Percentiles rank a stretch among this genome's conserved stretches.
These are phyloP conservation scores for Drosophila paranaensis DNA, from an alignment of 2,888 invertebrate genomes.

Conservation along the genomic window DNA sequence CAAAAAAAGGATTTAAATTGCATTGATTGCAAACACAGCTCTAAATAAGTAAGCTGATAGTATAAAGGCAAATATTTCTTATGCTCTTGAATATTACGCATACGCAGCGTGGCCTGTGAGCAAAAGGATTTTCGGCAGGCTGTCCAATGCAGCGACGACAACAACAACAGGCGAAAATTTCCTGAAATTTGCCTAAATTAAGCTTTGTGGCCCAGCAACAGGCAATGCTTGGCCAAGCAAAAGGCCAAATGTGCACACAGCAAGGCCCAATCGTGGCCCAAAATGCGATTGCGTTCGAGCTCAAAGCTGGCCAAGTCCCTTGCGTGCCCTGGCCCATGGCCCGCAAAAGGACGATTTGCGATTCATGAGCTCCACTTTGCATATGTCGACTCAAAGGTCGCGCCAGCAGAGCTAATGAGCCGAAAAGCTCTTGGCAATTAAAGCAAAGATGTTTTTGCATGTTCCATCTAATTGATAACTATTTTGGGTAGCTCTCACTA, in stretches of 20 bases:
- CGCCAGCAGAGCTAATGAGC: not conserved
- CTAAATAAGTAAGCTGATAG: slow-evolving; percentile 3
- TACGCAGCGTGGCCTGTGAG: slow-evolving; percentile 13
- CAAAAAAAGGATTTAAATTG: too few species aligned
- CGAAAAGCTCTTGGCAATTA: too few species aligned
- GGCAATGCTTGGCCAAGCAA: slow-evolving; percentile 27
- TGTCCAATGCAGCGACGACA: slow-evolving; percentile 1
- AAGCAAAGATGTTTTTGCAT: not conserved
- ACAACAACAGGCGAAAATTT: not conserved
- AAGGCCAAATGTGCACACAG: slow-evolving; percentile 19
- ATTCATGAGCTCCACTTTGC: not conserved
- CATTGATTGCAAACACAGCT: not conserved
- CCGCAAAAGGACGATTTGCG: slow-evolving; percentile 4
- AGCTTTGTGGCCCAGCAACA: slow-evolving; percentile 33
- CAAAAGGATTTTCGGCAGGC: not conserved
- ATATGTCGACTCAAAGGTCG: not conserved
- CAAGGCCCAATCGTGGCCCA: not conserved
- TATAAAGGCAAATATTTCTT: not conserved
- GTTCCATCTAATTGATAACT: not conserved
- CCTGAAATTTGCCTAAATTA: slow-evolving; percentile 20
- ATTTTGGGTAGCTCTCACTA: not conserved
- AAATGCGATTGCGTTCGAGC: slow-evolving; percentile 5
- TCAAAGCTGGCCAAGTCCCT: slow-evolving; percentile 1
- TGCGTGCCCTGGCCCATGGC: not conserved
- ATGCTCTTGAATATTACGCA: slow-evolving; percentile 22